Evolutionary conservation across 2,797 vertebrate species (phyloP), one percentile per base, ranked within the genome.

Genomic region (Coregonus sp.): DNA sequence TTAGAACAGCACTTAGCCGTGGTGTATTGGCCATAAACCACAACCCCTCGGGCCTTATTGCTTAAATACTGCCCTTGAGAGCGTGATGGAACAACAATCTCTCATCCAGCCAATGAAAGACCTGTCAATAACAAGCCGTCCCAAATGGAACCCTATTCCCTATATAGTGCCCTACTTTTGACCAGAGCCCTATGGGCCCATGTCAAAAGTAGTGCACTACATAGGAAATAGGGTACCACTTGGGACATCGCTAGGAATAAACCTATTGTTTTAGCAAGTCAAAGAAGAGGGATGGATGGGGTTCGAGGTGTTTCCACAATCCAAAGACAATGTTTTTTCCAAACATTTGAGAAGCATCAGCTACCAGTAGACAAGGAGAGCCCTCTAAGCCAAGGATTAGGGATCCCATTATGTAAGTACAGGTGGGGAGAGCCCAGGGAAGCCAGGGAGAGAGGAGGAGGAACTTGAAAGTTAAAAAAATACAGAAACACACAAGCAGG

Each of bases 391-490:
- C 20, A 77, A 50, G 40, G 40, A 47, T 47, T 11, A 47, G 40
- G 40, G 40, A 47, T 47, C 14, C 40, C 50, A 29, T 20, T 6
- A 25, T 51, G 54, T 75, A 31, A 74, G 78, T 73, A 84, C 16
- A 69, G 65, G 77, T 15, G 7, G 54, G 40, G 40, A 7, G 12
- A 40, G 33, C 16, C 31, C 5, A 79, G 81, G 76, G 70, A 5
- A 90, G 86, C 74, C 54, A 59, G 6, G 9, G 29, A 37, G 85
- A 86, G 74, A 89, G 83, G 84, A 82, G 77, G 59, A 82, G 77
- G 59, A 11, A 7, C 18, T 61, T 61, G 37, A 79, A 89, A 93
- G 93, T 92, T 90, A 92, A 93, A 92, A 93, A 91, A 91, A 93
- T 2, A 29, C 83, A 79, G 83, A 75, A 88, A 81, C 76, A 89